Percentiles rank a stretch among this genome's conserved stretches.
phyloP scores from a whole-genome alignment of 92 coral and sea anemone species.

The Actinostola sp. region DNA sequence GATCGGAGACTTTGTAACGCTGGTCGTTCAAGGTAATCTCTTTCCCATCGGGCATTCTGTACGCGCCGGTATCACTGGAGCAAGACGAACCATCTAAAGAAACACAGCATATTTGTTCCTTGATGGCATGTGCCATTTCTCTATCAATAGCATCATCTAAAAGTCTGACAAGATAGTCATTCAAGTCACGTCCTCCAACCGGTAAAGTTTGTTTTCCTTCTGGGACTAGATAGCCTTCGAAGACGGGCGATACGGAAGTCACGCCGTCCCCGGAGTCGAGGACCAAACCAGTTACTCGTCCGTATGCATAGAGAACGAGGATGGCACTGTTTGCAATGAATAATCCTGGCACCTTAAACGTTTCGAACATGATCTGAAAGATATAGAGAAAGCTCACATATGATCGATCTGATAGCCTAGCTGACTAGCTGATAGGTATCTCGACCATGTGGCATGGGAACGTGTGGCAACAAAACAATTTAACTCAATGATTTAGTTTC shows the following conservation, averaged over 20 bases:
- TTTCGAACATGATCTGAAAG: constrained; percentile 18
- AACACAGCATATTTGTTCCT: constrained; percentile 14
- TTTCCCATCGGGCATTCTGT: constrained; percentile 15
- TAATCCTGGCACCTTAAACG: not conserved
- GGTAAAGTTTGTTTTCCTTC: constrained; percentile 8
- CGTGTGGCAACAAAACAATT: no score
- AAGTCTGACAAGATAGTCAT: constrained; percentile 6
- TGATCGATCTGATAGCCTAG: no score
- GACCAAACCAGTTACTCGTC: not conserved
- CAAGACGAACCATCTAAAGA: constrained; percentile 6
- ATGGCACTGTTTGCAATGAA: not conserved
- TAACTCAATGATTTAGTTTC: no score
- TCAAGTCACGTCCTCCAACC: constrained; percentile 12
- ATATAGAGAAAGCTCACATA: not conserved
- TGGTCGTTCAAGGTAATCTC: not conserved
- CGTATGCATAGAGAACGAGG: not conserved
- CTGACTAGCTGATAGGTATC: no score
- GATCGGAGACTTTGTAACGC: constrained; percentile 12
- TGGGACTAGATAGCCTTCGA: constrained; percentile 13
- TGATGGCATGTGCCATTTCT: constrained; percentile 18
- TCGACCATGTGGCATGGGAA: not conserved
- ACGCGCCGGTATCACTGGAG: not conserved
- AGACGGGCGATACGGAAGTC: constrained; percentile 8
- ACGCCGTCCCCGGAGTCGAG: constrained; percentile 11
- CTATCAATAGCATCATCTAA: constrained; percentile 11